Base-by-base conservation (phyloP, 2,888 invertebrate species). In the Lithophane ornitopus region DNA sequence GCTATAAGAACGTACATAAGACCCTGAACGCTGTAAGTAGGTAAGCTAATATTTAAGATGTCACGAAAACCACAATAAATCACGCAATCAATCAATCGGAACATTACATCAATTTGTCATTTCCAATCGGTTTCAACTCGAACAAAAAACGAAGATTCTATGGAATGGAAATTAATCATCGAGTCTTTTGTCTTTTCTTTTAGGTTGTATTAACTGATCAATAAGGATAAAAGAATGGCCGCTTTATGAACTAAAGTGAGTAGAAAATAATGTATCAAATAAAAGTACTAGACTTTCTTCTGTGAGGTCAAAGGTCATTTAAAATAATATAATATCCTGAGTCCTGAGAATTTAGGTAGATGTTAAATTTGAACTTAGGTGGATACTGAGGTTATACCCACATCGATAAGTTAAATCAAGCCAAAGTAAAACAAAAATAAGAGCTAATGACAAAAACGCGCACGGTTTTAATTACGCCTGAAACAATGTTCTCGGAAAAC, bases 21-120 rank as follows among this genome's bases (percentile, higher is more conserved):
- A 12, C 12, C 28, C 7, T n/a, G 2, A 26, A 52, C 28, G 8
- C 26, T 19, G 0, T 44, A 56, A 44, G 44, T 56, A 26, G 2
- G 44, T 56, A 26, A 3, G 8, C 3, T 56, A 77, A 61, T 39
- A 49, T 65, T n/a, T 14, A 28, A 66, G 62, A 69, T 39, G n/a
- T 46, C 44, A 66, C 22, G n/a, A 49, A 68, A 80, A 54, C 73
- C 68, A 72, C 59, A 39, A 46, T 28, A 28, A 72, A 81, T 80
- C 58, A 69, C 34, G 26, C n/a, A 49, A 81, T 81, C 81, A 59
- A 67, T 81, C 82, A 75, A 49, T 44, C 16, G 81, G 70, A 74
- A 84, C 46, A 70, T 81, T 49, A 67, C 66, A 85, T 67, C 66
- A 81, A 81, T 85, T 81, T 85, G 85, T 85, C 70, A 66, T 75